These are phyloP conservation scores for Lucilia sericata DNA, from an alignment of 1,140 invertebrate genomes.

Conservation along the genomic window DNA sequence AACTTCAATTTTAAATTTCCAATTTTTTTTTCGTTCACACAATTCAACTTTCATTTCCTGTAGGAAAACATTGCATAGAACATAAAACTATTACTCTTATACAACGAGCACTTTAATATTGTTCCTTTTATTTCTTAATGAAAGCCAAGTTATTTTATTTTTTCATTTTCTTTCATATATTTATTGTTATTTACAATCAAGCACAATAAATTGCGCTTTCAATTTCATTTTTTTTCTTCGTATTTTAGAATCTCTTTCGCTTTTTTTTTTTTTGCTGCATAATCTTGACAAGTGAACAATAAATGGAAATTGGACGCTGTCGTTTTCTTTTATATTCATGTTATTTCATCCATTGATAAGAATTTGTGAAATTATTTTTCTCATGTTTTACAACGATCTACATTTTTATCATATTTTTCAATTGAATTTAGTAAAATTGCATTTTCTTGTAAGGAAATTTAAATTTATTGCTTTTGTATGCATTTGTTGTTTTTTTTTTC, in stretches of 20 bases:
- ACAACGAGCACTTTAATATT: background rate
- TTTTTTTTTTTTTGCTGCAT: background rate
- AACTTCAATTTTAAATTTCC: background rate
- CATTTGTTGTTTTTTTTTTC: too few species aligned
- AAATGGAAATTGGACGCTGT: background rate
- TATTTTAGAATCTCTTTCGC: background rate
- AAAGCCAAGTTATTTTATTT: background rate
- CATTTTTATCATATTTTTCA: background rate
- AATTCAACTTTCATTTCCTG: background rate
- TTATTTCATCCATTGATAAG: too few species aligned
- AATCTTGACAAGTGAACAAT: background rate
- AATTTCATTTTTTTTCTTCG: background rate
- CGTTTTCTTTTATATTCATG: background rate
- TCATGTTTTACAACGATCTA: too few species aligned
- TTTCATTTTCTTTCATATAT: background rate
- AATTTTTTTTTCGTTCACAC: background rate
- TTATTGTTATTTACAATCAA: constrained; percentile 8
- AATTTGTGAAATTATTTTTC: too few species aligned
- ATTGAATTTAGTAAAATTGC: background rate
- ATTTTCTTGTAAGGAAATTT: background rate
- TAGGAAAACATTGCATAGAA: background rate
- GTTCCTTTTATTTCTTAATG: background rate
- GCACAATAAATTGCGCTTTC: constrained; percentile 6
- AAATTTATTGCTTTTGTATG: too few species aligned
- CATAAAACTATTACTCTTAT: background rate